Conservation (phyloP, 2,888 invertebrate species). For the Coelinius sp. region DNA sequence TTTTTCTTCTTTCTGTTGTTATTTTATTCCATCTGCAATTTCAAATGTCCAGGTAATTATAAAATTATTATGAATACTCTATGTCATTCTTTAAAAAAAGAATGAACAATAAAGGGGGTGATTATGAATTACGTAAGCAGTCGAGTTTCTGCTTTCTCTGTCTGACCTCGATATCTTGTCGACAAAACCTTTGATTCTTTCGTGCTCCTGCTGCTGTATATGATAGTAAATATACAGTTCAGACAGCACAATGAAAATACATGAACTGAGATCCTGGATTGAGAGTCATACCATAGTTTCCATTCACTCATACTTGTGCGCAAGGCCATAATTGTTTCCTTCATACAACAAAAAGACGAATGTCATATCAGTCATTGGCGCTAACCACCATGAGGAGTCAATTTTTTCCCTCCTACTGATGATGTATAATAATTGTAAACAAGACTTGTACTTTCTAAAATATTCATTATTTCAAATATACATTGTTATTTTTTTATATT, state of each 20-base stretch:
- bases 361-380: too few species aligned
- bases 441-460: not conserved
- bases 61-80: not conserved
- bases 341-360: too few species aligned
- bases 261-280: conserved; percentile 4
- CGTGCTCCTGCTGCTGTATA: conserved; percentile 23
- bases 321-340: too few species aligned
- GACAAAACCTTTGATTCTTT: conserved; percentile 55
- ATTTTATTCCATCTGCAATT: conserved; percentile 17
- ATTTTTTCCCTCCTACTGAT: too few species aligned
- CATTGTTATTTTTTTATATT: not conserved
- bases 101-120: conserved; percentile 43
- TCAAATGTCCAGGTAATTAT: not conserved
- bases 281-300: conserved; percentile 7
- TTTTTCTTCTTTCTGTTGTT: too few species aligned
- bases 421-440: not conserved
- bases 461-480: not conserved
- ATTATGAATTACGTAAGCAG: conserved; percentile 63
- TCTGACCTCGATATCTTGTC: conserved; percentile 64
- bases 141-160: conserved; percentile 64
- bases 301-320: conserved; percentile 26
- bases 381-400: too few species aligned
- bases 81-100: not conserved
- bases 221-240: not conserved
- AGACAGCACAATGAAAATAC: not conserved